phyloP scores from a whole-genome alignment of 1,140 invertebrate species.

The Wasmannia auropunctata region DNA sequence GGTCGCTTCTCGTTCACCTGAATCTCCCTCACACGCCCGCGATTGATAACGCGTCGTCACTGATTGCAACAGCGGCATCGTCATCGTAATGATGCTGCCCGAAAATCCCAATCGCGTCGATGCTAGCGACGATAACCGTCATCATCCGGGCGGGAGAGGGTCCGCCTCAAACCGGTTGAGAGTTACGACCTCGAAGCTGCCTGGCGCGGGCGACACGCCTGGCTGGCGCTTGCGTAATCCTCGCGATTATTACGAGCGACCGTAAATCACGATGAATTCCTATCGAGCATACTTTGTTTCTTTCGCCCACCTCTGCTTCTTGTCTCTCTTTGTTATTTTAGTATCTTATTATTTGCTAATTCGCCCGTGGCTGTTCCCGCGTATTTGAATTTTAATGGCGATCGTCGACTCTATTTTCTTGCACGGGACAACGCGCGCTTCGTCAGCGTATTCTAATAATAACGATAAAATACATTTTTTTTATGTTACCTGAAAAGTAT shows the following conservation, averaged over 20 bases:
- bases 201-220: constrained; percentile 47
- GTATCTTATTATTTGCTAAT: constrained; percentile 52
- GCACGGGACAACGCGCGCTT: neutral
- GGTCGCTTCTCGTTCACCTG: neutral
- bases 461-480: neutral
- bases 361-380: neutral
- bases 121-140: constrained; percentile 39
- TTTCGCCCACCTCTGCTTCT: constrained; percentile 33
- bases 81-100: neutral
- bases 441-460: neutral
- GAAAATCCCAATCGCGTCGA: constrained; percentile 35
- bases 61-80: neutral
- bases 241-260: constrained; percentile 59
- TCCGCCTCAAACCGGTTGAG: constrained; percentile 61
- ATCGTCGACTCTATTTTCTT: neutral
- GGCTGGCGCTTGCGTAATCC: constrained; percentile 53
- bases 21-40: neutral
- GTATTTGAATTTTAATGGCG: constrained; percentile 41
- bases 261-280: constrained; percentile 62
- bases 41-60: constrained; percentile 8
- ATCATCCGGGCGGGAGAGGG: constrained; percentile 42
- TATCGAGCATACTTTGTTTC: constrained; percentile 26
- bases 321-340: constrained; percentile 12
- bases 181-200: constrained; percentile 59
- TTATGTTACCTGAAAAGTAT: neutral